Conservation (phyloP, 1,140 invertebrate genomes). For the Bacillus rossius region DNA sequence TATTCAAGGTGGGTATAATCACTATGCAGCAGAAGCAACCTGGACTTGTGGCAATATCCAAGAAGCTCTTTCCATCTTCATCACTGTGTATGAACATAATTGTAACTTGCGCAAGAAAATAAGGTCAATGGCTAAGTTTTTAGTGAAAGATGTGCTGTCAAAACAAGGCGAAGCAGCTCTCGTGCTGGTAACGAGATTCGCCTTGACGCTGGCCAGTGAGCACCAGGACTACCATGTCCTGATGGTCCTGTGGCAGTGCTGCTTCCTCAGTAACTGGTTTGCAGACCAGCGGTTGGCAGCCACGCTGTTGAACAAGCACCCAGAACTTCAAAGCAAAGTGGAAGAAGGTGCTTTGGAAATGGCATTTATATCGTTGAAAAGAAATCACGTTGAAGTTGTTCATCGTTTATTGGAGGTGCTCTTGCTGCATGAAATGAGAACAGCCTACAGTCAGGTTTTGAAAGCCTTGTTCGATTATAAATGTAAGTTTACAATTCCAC, state of each 20-base stretch:
- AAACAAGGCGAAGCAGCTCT: conserved; percentile 2
- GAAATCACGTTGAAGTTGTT: neutral
- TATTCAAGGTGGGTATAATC: conserved; percentile 1
- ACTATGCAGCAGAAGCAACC: conserved; percentile 3
- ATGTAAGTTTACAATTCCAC: conserved; percentile 11
- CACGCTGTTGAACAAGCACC: neutral
- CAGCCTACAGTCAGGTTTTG: neutral
- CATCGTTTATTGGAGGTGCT: conserved; percentile 2
- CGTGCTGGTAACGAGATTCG: conserved; percentile 3
- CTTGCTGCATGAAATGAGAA: neutral
- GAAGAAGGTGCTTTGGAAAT: neutral
- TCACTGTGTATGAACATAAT: neutral
- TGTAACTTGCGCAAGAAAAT: neutral
- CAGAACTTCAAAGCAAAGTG: neutral
- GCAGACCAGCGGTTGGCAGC: conserved; percentile 1
- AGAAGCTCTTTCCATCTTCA: conserved; percentile 2
- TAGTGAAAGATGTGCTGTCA: neutral
- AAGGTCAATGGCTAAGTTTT: neutral
- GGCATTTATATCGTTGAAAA: neutral
- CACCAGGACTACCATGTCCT: conserved; percentile 5
- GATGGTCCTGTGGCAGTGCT: conserved; percentile 6
- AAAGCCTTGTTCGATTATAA: conserved; percentile 1
- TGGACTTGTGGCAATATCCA: neutral
- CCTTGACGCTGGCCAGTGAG: neutral
- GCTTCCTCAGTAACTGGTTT: conserved; percentile 10